Base-by-base conservation (phyloP, 2,113 vertebrate genomes). In the Macheiramphus alcinus region DNA sequence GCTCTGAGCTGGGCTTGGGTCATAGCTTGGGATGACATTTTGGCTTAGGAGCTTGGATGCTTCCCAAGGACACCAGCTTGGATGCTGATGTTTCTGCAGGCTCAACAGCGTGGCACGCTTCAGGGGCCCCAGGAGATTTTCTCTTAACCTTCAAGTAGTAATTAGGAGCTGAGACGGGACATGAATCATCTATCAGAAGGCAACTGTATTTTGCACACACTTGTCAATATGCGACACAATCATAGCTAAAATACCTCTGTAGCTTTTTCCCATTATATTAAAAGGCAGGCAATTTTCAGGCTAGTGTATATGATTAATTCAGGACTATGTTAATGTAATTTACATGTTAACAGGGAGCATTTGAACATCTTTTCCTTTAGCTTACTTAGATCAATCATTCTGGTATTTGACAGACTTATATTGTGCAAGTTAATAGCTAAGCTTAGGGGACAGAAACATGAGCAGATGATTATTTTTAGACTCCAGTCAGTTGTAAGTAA, bases 311-410 rank as follows among this genome's bases (percentile, higher is more conserved):
- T 92, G 80, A 94, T 97, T 95, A 95, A 97, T 91, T 97, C 94
- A 96, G 96, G 80, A 95, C 68, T 95, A 97, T 97, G 96, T 82
- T 94, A 95, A 97, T 97, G 93, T n/a, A 97, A 96, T 96, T 94
- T 96, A 95, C 96, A 89, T 87, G 70, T 94, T 97, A 97, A 95
- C 83, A 80, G 86, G 74, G 71, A 95, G 71, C 58, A 67, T 97
- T 85, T 88, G 53, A 96, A 83, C 66, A 91, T 82, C 84, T 91
- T 89, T 97, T 94, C 82, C 86, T 90, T 90, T 86, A 70, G 89
- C 72, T 88, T 95, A 58, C 66, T 93, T 63, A 80, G 74, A 95
- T 95, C 83, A 76, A 96, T 95, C 94, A 96, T 87, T 91, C 71
- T 73, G 83, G 62, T 47, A 80, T 82, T 91, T 95, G 95, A 91